Evolutionary conservation across 2,888 invertebrate genomes (phyloP).

Genomic region (Agrotis puta): DNA sequence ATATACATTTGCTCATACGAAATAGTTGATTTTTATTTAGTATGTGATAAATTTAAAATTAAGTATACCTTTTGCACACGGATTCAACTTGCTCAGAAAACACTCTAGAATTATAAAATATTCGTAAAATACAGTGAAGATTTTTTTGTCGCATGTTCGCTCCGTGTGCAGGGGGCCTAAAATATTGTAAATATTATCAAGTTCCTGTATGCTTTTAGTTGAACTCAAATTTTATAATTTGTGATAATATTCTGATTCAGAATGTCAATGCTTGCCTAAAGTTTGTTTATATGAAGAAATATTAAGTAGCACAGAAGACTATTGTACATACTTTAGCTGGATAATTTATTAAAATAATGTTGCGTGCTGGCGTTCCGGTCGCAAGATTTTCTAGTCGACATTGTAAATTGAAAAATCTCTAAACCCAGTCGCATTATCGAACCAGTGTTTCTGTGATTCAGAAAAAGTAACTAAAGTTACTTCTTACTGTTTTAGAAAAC

Average conservation of each 20-base stretch:
- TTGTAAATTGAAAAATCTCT: background rate
- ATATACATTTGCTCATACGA: conserved; percentile 86
- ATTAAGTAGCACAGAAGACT: conserved; percentile 85
- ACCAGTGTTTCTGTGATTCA: conserved; percentile 25
- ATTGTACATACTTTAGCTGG: conserved; percentile 87
- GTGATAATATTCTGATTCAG: conserved; percentile 71
- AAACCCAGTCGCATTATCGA: background rate
- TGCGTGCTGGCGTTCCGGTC: conserved; percentile 41
- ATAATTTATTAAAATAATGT: conserved; percentile 79
- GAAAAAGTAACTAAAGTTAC: conserved; percentile 4
- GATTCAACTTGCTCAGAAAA: conserved; percentile 12
- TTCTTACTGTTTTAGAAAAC: background rate
- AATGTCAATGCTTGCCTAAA: conserved; percentile 86
- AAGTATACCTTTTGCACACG: conserved; percentile 56
- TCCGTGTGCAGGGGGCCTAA: conserved; percentile 55
- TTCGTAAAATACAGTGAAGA: conserved; percentile 2
- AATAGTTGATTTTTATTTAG: conserved; percentile 86
- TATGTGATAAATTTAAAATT: conserved; percentile 79
- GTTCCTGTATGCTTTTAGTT: conserved; percentile 69
- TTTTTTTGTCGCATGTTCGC: conserved; percentile 45
- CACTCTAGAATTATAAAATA: background rate
- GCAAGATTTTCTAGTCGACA: conserved; percentile 14
- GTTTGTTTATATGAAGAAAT: conserved; percentile 76
- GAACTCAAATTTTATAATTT: conserved; percentile 71
- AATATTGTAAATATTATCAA: conserved; percentile 74